Percentiles rank a stretch among this genome's conserved stretches.
phyloP scores from a whole-genome alignment of 92 coral and sea anemone genomes.

The Epizoanthus ramosus region DNA sequence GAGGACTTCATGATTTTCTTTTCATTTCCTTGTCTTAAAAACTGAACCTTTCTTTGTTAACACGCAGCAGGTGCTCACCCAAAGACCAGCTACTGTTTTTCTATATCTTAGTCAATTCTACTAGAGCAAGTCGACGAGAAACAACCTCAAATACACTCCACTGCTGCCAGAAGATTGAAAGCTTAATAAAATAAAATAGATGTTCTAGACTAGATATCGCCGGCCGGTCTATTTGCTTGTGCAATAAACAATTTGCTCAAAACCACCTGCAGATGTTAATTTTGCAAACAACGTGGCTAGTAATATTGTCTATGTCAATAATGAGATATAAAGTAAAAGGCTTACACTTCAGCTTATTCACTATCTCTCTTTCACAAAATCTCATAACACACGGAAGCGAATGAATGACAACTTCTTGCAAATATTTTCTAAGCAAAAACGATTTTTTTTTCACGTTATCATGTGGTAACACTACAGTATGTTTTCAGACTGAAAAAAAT shows the following conservation, averaged over 20 bases:
- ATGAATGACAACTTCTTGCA: too few species aligned
- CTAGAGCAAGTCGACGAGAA: neutral
- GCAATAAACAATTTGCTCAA: slow-evolving; percentile 3
- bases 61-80: neutral
- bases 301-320: neutral
- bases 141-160: neutral
- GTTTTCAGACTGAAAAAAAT: too few species aligned
- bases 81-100: neutral
- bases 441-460: too few species aligned
- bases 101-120: too few species aligned
- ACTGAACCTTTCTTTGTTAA: neutral
- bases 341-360: too few species aligned
- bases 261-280: slow-evolving; percentile 21
- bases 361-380: too few species aligned
- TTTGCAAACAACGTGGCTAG: neutral
- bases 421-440: too few species aligned
- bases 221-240: too few species aligned
- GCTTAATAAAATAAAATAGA: neutral
- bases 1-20: neutral
- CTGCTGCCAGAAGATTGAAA: neutral
- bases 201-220: neutral
- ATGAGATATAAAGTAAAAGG: neutral
- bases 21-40: neutral
- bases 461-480: too few species aligned
- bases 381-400: too few species aligned